Evolutionary conservation across 2,113 vertebrate genomes (phyloP).

Genomic region (Periophthalmus modestus): DNA sequence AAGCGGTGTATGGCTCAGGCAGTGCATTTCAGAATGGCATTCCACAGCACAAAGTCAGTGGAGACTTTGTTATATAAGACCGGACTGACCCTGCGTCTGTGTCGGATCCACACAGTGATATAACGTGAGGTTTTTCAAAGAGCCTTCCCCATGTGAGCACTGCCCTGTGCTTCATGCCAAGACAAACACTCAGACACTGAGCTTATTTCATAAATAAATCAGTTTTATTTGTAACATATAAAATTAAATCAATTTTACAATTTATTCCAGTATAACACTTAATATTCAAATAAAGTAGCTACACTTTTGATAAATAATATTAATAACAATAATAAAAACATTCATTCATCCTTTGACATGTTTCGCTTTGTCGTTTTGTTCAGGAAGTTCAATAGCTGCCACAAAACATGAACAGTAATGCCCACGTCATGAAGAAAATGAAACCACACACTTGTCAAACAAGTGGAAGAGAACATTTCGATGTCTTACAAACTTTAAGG

Average conservation of each 20-base stretch:
- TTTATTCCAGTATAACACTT: constrained; percentile 99
- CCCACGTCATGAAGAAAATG: constrained; percentile 85
- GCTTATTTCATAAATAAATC: constrained; percentile 98
- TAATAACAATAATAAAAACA: constrained; percentile 82
- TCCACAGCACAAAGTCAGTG: constrained; percentile 65
- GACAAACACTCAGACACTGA: constrained; percentile 41
- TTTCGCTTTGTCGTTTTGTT: constrained; percentile 84
- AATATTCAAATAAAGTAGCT: constrained; percentile 88
- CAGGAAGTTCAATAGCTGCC: constrained; percentile 90
- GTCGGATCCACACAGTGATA: constrained; percentile 45
- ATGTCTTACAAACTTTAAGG: constrained; percentile 60
- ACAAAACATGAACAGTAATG: constrained; percentile 85
- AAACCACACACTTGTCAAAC: constrained; percentile 74
- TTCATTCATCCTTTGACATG: constrained; percentile 91
- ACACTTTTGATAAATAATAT: constrained; percentile 97
- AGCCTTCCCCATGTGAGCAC: background rate
- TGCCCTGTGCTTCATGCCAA: constrained; percentile 5
- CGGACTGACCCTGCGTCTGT: constrained; percentile 45
- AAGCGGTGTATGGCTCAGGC: constrained; percentile 85
- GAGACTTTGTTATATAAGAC: constrained; percentile 68
- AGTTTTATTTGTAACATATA: constrained; percentile 96
- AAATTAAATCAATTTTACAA: constrained; percentile 99
- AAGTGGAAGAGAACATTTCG: constrained; percentile 55
- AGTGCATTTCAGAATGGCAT: constrained; percentile 74
- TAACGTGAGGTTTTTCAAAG: constrained; percentile 43